phyloP scores from a whole-genome alignment of 2,797 vertebrate genomes.

The Salmo trutta region DNA sequence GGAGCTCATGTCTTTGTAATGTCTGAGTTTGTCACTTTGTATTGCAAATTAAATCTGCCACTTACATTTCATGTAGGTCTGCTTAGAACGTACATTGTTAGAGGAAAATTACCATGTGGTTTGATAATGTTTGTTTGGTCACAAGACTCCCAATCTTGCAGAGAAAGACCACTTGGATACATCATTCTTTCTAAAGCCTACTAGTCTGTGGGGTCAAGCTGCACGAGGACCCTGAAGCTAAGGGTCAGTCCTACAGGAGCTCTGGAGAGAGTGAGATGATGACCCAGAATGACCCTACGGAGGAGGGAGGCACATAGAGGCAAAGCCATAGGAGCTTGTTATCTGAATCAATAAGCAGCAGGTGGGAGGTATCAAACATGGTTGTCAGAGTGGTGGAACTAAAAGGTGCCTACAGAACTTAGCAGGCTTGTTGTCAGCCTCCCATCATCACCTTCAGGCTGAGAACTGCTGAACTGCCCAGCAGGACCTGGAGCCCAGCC shows the following conservation, averaged over 20 bases:
- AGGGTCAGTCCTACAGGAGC: not conserved
- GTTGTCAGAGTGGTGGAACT: not conserved
- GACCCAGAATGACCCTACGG: not conserved
- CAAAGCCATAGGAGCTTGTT: not conserved
- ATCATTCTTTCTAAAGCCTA: not conserved
- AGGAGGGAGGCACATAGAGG: not conserved
- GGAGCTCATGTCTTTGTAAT: not conserved
- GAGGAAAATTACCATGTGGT: not conserved
- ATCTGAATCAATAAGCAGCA: not conserved
- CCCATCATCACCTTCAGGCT: constrained; percentile 6
- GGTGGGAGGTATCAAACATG: not conserved
- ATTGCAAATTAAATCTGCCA: not conserved
- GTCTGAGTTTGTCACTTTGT: not conserved
- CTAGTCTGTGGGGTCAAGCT: not conserved
- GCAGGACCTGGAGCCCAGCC: constrained; percentile 3
- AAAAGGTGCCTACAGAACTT: not conserved
- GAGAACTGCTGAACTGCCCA: not conserved
- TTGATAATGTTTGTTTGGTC: not conserved
- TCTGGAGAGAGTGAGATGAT: not conserved
- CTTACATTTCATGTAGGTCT: too few species aligned
- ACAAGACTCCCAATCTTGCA: not conserved
- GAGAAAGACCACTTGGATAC: not conserved
- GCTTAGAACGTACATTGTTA: too few species aligned
- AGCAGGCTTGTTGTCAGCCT: not conserved
- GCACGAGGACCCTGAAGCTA: not conserved